These are phyloP conservation scores for Gnathonemus echidnorhynchus DNA, from an alignment of 2,113 vertebrate species.

Conservation along the genomic window DNA sequence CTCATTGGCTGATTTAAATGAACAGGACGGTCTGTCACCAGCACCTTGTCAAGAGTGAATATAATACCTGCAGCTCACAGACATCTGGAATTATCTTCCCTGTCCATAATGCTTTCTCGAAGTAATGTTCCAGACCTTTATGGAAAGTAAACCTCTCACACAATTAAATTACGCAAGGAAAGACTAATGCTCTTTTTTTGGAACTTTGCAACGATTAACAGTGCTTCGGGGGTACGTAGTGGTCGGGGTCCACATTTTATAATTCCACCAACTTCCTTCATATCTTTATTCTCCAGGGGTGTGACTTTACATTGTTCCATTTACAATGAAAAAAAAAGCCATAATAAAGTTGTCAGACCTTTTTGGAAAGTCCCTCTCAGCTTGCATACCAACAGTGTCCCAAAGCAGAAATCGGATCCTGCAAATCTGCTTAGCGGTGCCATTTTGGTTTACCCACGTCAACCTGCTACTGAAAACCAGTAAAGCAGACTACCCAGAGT, in stretches of 20 bases:
- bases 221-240: neutral
- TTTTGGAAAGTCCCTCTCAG: slow-evolving; percentile 9
- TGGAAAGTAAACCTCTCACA: neutral
- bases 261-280: slow-evolving; percentile 1
- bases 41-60: neutral
- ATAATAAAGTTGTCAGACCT: slow-evolving; percentile 1
- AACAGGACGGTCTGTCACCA: neutral
- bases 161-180: neutral
- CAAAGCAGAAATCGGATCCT: slow-evolving; percentile 5
- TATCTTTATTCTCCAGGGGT: neutral
- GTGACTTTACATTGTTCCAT: neutral
- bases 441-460: slow-evolving; percentile 9
- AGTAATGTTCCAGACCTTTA: neutral
- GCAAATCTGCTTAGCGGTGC: neutral
- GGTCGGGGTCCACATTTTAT: neutral
- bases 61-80: neutral
- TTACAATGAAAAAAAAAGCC: neutral
- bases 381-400: neutral
- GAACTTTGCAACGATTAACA: neutral
- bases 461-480: neutral
- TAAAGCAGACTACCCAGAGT: neutral
- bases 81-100: neutral
- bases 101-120: neutral
- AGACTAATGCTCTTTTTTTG: neutral
- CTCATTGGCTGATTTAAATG: neutral